Conservation (phyloP, 2,888 invertebrate genomes). For the Agapostemon virescens region DNA sequence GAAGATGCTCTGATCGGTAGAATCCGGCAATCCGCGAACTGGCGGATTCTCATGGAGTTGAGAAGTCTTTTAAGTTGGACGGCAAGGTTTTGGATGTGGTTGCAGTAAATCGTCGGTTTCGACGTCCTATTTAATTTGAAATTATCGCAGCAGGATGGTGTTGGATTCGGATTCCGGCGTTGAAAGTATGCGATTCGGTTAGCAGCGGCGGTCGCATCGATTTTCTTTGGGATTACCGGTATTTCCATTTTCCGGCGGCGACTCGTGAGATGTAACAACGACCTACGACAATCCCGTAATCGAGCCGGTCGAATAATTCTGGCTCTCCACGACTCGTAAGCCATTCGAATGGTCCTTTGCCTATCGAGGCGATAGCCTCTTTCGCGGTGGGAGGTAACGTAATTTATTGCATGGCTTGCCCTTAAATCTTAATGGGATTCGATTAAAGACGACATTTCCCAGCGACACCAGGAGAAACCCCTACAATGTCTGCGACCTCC, state of each 20-base stretch:
- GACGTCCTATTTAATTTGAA: slow-evolving; percentile 34
- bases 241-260: slow-evolving; percentile 55
- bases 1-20: too few species aligned
- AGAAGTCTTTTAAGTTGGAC: too few species aligned
- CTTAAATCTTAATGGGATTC: slow-evolving; percentile 76
- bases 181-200: slow-evolving; percentile 43
- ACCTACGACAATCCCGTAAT: slow-evolving; percentile 66
- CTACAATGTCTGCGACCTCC: slow-evolving; percentile 58
- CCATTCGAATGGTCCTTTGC: slow-evolving; percentile 69
- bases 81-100: not conserved
- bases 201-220: slow-evolving; percentile 45
- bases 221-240: slow-evolving; percentile 54
- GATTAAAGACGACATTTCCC: slow-evolving; percentile 73
- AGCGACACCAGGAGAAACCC: slow-evolving; percentile 66
- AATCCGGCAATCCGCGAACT: too few species aligned
- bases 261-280: slow-evolving; percentile 62
- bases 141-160: slow-evolving; percentile 32
- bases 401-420: slow-evolving; percentile 73
- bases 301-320: slow-evolving; percentile 65
- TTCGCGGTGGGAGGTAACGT: slow-evolving; percentile 68
- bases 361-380: slow-evolving; percentile 72
- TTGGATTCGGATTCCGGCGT: slow-evolving; percentile 18
- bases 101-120: slow-evolving; percentile 31
- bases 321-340: slow-evolving; percentile 58
- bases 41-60: too few species aligned